Base-by-base conservation (phyloP, 2,113 vertebrate genomes). In the Symphodus melops region DNA sequence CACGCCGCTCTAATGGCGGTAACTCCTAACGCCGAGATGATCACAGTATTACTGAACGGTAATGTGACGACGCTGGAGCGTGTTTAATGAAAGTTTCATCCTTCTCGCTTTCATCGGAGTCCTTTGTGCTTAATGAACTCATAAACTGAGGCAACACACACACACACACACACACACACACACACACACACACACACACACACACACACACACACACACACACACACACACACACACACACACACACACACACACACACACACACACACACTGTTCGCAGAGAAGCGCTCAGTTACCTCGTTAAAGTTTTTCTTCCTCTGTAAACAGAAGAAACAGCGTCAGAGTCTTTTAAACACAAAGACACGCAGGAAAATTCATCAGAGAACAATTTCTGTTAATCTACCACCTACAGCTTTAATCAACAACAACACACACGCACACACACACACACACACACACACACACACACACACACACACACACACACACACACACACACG, bases 401-500 rank as follows among this genome's bases (percentile, higher is more conserved):
- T 69, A 77, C 81, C 79, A 36, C 86, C 63, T 60, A 62, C 75
- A 64, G 72, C 42, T 76, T 71, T 82, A 77, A 86, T 86, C 81
- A 88, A 46, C 49, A 54, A 41, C n/a, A 73, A 62, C 20, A 6
- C n/a, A n/a, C n/a, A n/a, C n/a, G n/a, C n/a, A 33, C n/a, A 60
- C n/a, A 65, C 28, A 25, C 11, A 55, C 25, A 58, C 19, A 33
- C n/a, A 60, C n/a, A 65, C 28, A 25, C 11, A 55, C 25, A 58
- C 19, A 33, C n/a, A 60, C n/a, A 65, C 28, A 25, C 11, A 55
- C 25, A 58, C 19, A 33, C n/a, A 60, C n/a, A 65, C 28, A 25
- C 11, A 55, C 25, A 58, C 19, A 72, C 60, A 33, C n/a, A 60
- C n/a, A 65, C 28, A 25, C 11, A 55, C 25, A 58, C 19, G 13